Conservation (phyloP, 2,888 invertebrate genomes). For the Perizoma flavofasciatum region DNA sequence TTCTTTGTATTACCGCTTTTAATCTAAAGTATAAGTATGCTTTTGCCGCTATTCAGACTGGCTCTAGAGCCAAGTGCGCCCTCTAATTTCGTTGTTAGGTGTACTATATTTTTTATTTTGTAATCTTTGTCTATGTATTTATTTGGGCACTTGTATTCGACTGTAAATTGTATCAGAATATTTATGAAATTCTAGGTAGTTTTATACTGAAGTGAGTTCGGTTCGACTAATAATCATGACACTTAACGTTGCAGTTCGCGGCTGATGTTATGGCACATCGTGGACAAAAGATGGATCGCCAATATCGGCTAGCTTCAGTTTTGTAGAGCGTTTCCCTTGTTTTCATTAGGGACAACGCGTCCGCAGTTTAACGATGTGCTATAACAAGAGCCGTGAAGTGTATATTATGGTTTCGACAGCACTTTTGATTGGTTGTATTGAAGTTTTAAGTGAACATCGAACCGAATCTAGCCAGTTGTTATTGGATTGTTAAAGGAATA, state of each 20-base stretch:
- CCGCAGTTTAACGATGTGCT: neutral
- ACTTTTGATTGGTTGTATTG: slow-evolving; percentile 17
- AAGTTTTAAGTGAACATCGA: slow-evolving; percentile 20
- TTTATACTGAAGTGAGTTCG: slow-evolving; percentile 60
- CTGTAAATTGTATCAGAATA: slow-evolving; percentile 70
- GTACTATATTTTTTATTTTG: slow-evolving; percentile 61
- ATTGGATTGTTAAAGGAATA: slow-evolving; percentile 33
- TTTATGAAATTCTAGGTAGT: slow-evolving; percentile 69
- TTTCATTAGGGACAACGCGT: neutral
- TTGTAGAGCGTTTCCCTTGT: neutral
- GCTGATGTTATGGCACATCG: slow-evolving; percentile 11
- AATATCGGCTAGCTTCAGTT: neutral
- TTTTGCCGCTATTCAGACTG: neutral
- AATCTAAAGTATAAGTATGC: neutral
- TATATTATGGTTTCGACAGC: neutral
- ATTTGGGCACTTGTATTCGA: slow-evolving; percentile 53
- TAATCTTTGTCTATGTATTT: slow-evolving; percentile 60
- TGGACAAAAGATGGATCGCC: neutral
- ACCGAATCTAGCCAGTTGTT: slow-evolving; percentile 25
- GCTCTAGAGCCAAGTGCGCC: slow-evolving; percentile 6
- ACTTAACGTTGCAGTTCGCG: slow-evolving; percentile 6
- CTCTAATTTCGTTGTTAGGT: slow-evolving; percentile 61
- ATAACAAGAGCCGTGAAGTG: slow-evolving; percentile 5
- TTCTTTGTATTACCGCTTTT: neutral
- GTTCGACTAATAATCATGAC: slow-evolving; percentile 29